A percentile compares a stretch with the other conserved stretches of the same genome.
phyloP scores from a whole-genome alignment of 1,140 invertebrate species.

The Formica exsecta region DNA sequence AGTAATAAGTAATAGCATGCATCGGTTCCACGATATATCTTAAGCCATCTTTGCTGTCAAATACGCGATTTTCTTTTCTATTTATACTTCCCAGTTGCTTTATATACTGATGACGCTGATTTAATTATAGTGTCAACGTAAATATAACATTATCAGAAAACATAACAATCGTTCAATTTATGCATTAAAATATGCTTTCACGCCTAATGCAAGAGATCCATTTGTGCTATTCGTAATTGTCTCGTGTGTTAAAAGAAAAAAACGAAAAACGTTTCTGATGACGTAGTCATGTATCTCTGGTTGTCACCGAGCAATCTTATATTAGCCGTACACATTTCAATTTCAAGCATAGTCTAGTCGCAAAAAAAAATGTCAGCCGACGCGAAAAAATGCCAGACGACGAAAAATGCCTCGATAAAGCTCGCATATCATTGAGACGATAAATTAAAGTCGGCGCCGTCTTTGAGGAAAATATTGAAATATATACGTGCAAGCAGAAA shows the following conservation, averaged over 20 bases:
- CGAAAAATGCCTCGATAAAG: slow-evolving; percentile 18
- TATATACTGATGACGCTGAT: not conserved
- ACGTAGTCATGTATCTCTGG: not conserved
- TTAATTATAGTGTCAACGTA: not conserved
- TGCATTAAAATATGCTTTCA: not conserved
- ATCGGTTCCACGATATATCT: slow-evolving; percentile 1
- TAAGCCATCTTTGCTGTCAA: not conserved
- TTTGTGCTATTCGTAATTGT: not conserved
- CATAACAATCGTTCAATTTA: not conserved
- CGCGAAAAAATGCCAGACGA: slow-evolving; percentile 14
- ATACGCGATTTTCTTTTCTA: not conserved
- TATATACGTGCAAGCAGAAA: slow-evolving; percentile 48
- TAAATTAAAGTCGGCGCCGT: slow-evolving; percentile 64
- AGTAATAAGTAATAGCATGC: slow-evolving; percentile 2
- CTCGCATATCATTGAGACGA: slow-evolving; percentile 37
- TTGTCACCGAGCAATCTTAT: not conserved
- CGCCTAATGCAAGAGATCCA: not conserved
- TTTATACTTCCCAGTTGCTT: not conserved
- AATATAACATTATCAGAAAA: not conserved
- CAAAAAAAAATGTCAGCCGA: slow-evolving; percentile 24
- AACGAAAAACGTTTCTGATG: not conserved
- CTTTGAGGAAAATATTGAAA: slow-evolving; percentile 70
- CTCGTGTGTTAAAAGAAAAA: not conserved
- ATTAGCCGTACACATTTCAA: not conserved
- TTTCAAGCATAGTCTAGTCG: not conserved